Base-by-base conservation (phyloP, 2,888 invertebrate species). In the Tillus elongatus region DNA sequence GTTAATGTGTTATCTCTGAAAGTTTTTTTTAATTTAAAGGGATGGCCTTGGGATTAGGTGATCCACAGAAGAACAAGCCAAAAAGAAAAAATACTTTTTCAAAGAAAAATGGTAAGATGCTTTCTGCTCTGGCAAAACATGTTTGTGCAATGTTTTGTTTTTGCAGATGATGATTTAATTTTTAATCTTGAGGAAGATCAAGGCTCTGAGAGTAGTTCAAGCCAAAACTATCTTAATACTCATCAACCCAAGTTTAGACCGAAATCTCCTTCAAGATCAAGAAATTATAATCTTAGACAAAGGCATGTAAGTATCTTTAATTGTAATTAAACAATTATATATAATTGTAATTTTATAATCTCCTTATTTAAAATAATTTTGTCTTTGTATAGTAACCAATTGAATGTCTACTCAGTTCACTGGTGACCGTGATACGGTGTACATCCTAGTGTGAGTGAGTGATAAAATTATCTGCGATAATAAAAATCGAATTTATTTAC, bases 111-210 rank as follows among this genome's bases (percentile, higher is more conserved):
- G n/a, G n/a, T n/a, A n/a, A n/a, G n/a, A n/a, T n/a, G n/a, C n/a
- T n/a, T n/a, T n/a, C n/a, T n/a, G n/a, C n/a, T n/a, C n/a, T n/a
- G 24, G 15, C 13, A 19, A 8, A 29, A 11, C 8, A 6, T 31
- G 16, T 8, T 10, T 29, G 3, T 8, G n/a, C n/a, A n/a, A n/a
- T n/a, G n/a, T 33, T 40, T 44, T 39, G 3, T 35, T 29, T 35
- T 15, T 10, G 16, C 60, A 54, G 83, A 85, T 42, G 82, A 79
- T 24, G 89, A 89, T 48, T 76, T 88, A 58, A 88, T 90, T 61
- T 90, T 90, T 60, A 77, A 78, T 11, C 67, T 90, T 50, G 90
- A 90, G 47, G 88, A 87, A 51, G 85, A 86, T 54, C 77, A 79
- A 46, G 61, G 65, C 45, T 58, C 61, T 3, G 69, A 69, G 43